Evolutionary conservation across 2,888 invertebrate species (phyloP), one percentile per base, ranked within the genome.

Genomic region (Pseudanteris insignis): DNA sequence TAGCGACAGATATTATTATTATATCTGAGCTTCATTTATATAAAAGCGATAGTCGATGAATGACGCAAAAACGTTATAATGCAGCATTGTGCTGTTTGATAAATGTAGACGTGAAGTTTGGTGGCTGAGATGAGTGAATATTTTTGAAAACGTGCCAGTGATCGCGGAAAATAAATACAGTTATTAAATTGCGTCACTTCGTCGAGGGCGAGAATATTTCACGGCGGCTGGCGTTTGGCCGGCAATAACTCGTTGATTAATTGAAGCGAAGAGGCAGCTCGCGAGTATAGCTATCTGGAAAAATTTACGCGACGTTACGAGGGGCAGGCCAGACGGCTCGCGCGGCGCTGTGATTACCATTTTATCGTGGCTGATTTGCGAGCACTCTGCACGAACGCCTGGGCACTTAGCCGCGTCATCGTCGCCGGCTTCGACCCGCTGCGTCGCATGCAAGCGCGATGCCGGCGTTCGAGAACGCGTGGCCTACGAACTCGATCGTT

Each of bases 311-410:
- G 28, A 38, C 38, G 57, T n/a, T n/a, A n/a, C n/a, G 58, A 63
- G 50, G 43, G 59, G 46, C 51, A 30, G 59, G 47, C 43, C 51
- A 28, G 43, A 21, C 40, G 30, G 29, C 48, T 57, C 37, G 36
- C 38, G 29, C 40, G 12, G 30, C 40, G 46, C 51, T 47, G 67
- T 72, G 73, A 75, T 75, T 75, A 75, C 72, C 75, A 74, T 75
- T 75, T 75, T 74, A 75, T 74, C 73, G 74, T 63, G 68, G 66
- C 70, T 75, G 75, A 75, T 75, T 75, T 75, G 73, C 72, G 72
- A 73, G 73, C 73, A 72, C 71, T 72, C 70, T 69, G 65, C 70
- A 71, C 70, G 73, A 71, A 71, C 25, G 33, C 32, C 29, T 43
- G 44, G 46, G 62, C 63, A 63, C 67, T 65, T 62, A 55, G 32